Evolutionary conservation across 2,888 invertebrate species (phyloP).

Genomic region (Agriotes lineatus): DNA sequence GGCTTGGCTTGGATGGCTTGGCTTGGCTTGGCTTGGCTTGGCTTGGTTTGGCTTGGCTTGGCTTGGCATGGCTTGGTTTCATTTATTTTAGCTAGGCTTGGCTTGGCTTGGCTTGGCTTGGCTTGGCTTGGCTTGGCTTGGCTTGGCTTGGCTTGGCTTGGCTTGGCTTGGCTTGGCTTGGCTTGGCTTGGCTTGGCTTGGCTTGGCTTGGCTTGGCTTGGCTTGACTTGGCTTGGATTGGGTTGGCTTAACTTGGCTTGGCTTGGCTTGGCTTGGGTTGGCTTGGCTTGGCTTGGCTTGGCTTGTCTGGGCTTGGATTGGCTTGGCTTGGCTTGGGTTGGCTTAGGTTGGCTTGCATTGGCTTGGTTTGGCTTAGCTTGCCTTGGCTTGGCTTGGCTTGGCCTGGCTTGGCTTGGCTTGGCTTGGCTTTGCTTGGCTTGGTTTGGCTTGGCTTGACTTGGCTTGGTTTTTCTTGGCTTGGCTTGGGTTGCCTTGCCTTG

Average conservation of each 20-base stretch:
- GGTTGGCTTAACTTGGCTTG: too few species aligned
- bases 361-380: not conserved
- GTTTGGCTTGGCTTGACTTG: too few species aligned
- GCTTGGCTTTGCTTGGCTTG: too few species aligned
- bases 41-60: not conserved
- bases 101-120: conserved; percentile 1
- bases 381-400: not conserved
- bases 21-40: not conserved
- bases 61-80: too few species aligned
- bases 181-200: not conserved
- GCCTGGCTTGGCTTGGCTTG: too few species aligned
- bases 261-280: not conserved
- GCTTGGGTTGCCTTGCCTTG: too few species aligned
- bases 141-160: conserved; percentile 1
- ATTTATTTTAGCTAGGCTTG: not conserved
- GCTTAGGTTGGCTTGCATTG: not conserved
- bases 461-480: too few species aligned
- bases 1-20: not conserved
- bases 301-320: not conserved
- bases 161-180: not conserved
- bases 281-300: conserved; percentile 1
- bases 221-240: too few species aligned
- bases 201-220: too few species aligned
- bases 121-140: not conserved
- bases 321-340: not conserved